Base-by-base conservation (phyloP, 2,113 vertebrate species). In the Pholis gunnellus region DNA sequence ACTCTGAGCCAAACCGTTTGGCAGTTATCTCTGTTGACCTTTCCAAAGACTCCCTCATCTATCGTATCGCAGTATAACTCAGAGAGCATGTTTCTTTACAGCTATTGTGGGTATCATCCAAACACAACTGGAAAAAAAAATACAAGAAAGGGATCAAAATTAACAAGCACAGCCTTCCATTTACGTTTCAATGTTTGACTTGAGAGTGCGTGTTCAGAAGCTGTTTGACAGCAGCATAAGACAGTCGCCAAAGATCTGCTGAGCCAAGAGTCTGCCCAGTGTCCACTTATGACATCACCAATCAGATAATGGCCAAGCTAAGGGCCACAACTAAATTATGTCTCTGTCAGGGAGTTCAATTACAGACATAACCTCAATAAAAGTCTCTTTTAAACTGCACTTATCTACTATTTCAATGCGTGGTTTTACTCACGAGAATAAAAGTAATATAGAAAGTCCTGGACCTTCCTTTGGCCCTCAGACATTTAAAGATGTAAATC, bases 1-100 rank as follows among this genome's bases (percentile, higher is more conserved):
- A 80, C 31, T 60, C 75, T 5, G 65, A 72, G 88, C 89, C 82
- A 89, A 90, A 80, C 20, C 61, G 8, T 90, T 86, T 92, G 87
- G 79, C 88, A 83, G 5, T 60, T 67, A 67, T 18, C 56, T 75
- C 34, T 59, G 57, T 72, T 90, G 83, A 83, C 81, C 82, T 84
- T 76, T 88, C 42, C 65, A 66, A 25, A 78, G 42, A 54, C 34
- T 52, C 75, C 57, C 22, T 74, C 4, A 40, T 85, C 50, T 44
- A 5, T 84, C 44, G 80, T 76, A 20, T 57, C 38, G 57, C 27
- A 34, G 52, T 38, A 1, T 70, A 72, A 76, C 34, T 40, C 46
- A 75, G 27, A 61, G 25, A 78, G 18, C 65, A 22, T 34, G 40
- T 79, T 81, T 66, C 31, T 84, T 57, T 25, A 50, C 38, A 52